phyloP scores from a whole-genome alignment of 2,113 vertebrate genomes.

The Sapayoa aenigma region DNA sequence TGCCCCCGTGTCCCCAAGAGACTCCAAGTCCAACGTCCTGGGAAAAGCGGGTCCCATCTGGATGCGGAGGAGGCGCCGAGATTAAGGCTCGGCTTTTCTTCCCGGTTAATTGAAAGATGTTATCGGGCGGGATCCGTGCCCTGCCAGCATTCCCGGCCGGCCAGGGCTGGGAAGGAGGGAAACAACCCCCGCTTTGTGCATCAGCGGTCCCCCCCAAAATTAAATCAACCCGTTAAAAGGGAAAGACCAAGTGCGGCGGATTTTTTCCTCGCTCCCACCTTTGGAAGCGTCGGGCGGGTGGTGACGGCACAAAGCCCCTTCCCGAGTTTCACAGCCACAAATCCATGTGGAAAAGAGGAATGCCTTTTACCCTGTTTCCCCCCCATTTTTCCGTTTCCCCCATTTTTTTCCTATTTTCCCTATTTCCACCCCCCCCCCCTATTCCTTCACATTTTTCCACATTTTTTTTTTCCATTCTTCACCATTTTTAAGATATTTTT shows the following conservation, averaged over 20 bases:
- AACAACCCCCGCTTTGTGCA: accelerated
- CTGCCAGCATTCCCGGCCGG: not conserved
- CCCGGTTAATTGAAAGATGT: not conserved
- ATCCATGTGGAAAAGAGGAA: not conserved
- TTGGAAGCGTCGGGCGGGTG: not conserved
- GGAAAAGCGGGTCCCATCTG: not conserved
- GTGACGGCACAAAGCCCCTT: not conserved
- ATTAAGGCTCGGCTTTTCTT: not conserved
- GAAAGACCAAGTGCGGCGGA: accelerated
- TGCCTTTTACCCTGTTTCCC: not conserved
- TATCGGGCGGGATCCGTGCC: not conserved
- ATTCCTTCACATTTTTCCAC: too few relatives aligned
- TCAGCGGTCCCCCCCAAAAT: accelerated
- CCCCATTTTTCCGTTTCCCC: accelerated
- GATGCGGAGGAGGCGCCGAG: not conserved
- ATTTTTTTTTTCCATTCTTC: not conserved
- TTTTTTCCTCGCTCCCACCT: not conserved
- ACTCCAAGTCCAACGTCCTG: not conserved
- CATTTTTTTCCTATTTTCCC: too few relatives aligned
- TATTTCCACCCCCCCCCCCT: too few relatives aligned
- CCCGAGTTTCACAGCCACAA: not conserved
- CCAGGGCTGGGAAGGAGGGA: not conserved
- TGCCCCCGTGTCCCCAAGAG: not conserved
- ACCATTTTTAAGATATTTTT: not conserved
- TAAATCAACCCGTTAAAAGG: accelerated